Evolutionary conservation across 2,888 invertebrate genomes (phyloP).

Genomic region (Amblyjoppa proteus): DNA sequence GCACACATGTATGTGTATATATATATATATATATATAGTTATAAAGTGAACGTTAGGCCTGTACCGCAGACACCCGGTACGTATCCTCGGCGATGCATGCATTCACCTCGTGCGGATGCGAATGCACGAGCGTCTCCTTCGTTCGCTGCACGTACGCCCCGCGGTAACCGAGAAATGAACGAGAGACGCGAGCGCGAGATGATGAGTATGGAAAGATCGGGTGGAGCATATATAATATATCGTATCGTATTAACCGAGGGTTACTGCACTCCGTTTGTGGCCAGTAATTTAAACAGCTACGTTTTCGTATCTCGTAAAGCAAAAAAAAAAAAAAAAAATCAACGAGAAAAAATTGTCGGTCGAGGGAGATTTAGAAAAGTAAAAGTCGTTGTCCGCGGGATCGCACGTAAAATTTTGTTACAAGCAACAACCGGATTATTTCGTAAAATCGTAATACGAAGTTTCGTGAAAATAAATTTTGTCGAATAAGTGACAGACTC

Average conservation of each 20-base stretch:
- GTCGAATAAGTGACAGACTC: too few relatives aligned
- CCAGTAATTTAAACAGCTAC: slow-evolving; percentile 35
- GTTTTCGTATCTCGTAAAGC: slow-evolving; percentile 10
- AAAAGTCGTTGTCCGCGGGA: neutral
- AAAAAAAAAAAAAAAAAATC: neutral
- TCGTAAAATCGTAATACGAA: too few relatives aligned
- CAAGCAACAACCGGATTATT: too few relatives aligned
- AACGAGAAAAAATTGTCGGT: neutral
- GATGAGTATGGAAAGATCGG: slow-evolving; percentile 47
- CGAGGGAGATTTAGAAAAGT: neutral
- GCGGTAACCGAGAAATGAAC: slow-evolving; percentile 17
- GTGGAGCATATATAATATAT: slow-evolving; percentile 49
- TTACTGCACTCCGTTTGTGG: slow-evolving; percentile 45
- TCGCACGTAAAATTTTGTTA: too few relatives aligned
- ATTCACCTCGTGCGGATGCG: slow-evolving; percentile 46
- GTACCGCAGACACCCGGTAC: slow-evolving; percentile 29
- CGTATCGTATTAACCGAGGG: slow-evolving; percentile 52
- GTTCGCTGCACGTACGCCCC: slow-evolving; percentile 41
- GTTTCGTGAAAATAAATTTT: too few relatives aligned
- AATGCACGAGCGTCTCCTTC: slow-evolving; percentile 43
- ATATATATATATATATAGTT: neutral
- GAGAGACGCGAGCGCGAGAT: slow-evolving; percentile 46
- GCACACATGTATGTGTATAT: neutral
- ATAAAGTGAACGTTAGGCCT: neutral
- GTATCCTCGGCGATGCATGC: slow-evolving; percentile 47